These are phyloP conservation scores for Diadophis punctatus DNA, from an alignment of 2,113 vertebrate species.

Conservation along the genomic window DNA sequence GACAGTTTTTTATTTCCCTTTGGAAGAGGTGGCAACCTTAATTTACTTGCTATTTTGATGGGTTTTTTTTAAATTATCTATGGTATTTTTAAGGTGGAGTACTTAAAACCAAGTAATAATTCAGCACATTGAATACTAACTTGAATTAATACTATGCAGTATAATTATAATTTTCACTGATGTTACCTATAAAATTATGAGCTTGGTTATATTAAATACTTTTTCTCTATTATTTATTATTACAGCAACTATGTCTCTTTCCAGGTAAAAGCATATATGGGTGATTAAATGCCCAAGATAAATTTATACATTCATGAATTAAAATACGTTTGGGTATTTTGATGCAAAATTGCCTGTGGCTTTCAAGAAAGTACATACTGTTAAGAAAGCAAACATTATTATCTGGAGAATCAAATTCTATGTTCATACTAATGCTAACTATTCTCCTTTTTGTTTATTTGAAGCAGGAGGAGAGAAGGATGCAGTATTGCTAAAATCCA, in stretches of 20 bases:
- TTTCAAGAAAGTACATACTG: background rate
- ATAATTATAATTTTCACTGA: background rate
- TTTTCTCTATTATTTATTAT: background rate
- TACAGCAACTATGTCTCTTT: background rate
- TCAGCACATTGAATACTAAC: background rate
- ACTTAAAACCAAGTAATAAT: background rate
- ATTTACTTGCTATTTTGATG: slow-evolving; percentile 21
- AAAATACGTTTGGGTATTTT: background rate
- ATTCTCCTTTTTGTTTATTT: background rate
- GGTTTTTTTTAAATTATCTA: background rate
- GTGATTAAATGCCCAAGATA: background rate
- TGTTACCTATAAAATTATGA: background rate
- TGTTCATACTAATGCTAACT: too few species aligned
- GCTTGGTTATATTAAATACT: background rate
- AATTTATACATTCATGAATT: background rate
- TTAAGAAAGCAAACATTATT: background rate
- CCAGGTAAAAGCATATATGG: background rate
- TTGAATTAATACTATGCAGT: background rate
- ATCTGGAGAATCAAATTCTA: background rate
- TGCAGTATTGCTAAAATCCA: background rate
- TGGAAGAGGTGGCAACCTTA: slow-evolving; percentile 19
- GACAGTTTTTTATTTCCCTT: slow-evolving; percentile 15
- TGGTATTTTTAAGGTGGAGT: background rate
- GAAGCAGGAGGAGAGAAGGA: background rate
- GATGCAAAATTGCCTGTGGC: background rate